Evolutionary conservation across 2,797 vertebrate species (phyloP).

Genomic region (Dermochelys coriacea): DNA sequence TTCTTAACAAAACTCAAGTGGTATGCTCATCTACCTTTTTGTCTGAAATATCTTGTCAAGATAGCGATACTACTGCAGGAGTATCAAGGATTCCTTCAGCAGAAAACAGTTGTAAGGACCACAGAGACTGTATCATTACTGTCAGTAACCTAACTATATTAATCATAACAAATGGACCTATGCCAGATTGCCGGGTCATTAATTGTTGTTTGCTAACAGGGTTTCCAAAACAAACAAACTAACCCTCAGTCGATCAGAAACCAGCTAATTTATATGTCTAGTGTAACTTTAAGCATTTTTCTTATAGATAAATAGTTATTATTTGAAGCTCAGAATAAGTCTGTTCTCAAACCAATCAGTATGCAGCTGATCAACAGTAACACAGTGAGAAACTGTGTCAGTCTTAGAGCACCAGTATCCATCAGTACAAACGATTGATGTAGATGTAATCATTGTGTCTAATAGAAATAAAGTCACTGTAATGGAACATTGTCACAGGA

Average conservation of each 20-base stretch:
- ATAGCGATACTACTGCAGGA: not conserved
- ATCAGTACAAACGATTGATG: slow-evolving; percentile 64
- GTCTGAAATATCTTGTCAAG: not conserved
- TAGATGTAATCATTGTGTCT: slow-evolving; percentile 71
- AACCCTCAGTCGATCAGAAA: not conserved
- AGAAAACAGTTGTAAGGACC: not conserved
- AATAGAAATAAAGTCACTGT: slow-evolving; percentile 68
- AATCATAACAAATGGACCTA: slow-evolving; percentile 7
- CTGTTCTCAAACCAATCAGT: not conserved
- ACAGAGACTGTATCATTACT: slow-evolving; percentile 25
- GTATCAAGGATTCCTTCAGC: not conserved
- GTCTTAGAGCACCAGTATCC: slow-evolving; percentile 50
- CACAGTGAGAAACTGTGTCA: slow-evolving; percentile 47
- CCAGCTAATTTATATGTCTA: not conserved
- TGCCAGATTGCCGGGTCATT: not conserved
- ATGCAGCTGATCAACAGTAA: not conserved
- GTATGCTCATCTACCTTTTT: not conserved
- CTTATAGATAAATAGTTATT: not conserved
- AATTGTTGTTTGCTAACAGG: not conserved
- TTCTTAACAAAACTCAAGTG: not conserved
- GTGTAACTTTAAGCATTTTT: not conserved
- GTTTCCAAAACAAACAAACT: not conserved
- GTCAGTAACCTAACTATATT: slow-evolving; percentile 31
- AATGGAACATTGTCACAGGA: slow-evolving; percentile 71
- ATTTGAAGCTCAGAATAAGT: not conserved